phyloP scores from a whole-genome alignment of 1,140 invertebrate genomes.

The Aphidius gifuensis region DNA sequence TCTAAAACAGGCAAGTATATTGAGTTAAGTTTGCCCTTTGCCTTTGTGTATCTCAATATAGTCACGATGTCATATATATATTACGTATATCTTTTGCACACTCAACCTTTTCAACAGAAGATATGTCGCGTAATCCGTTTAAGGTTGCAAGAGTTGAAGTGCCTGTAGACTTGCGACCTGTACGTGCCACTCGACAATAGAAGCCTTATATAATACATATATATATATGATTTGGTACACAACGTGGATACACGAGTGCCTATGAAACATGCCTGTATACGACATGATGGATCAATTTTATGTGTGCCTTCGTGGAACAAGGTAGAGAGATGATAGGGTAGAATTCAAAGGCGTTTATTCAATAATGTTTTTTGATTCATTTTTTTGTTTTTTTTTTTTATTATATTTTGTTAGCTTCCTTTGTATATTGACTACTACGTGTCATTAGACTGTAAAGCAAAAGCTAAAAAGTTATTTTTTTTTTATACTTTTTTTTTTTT shows the following conservation, averaged over 20 bases:
- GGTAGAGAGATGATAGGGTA: constrained; percentile 7
- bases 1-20: constrained; percentile 19
- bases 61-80: background rate
- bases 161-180: constrained; percentile 7
- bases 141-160: constrained; percentile 13
- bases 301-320: background rate
- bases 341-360: constrained; percentile 9
- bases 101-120: constrained; percentile 24
- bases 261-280: background rate
- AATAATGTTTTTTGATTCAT: constrained; percentile 1
- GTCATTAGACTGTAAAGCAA: background rate
- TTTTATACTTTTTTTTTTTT: too few species aligned
- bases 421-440: background rate
- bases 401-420: background rate
- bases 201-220: constrained; percentile 14
- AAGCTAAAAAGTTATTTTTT: too few species aligned
- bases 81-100: constrained; percentile 10
- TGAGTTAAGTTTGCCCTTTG: constrained; percentile 25
- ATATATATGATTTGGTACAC: background rate
- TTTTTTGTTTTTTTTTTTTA: background rate
- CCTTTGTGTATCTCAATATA: background rate
- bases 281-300: constrained; percentile 10
- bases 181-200: constrained; percentile 17
- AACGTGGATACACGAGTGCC: constrained; percentile 1
- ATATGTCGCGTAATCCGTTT: constrained; percentile 28